These are phyloP conservation scores for Polydrusus pterygomalis DNA, from an alignment of 2,888 invertebrate species.

Conservation along the genomic window DNA sequence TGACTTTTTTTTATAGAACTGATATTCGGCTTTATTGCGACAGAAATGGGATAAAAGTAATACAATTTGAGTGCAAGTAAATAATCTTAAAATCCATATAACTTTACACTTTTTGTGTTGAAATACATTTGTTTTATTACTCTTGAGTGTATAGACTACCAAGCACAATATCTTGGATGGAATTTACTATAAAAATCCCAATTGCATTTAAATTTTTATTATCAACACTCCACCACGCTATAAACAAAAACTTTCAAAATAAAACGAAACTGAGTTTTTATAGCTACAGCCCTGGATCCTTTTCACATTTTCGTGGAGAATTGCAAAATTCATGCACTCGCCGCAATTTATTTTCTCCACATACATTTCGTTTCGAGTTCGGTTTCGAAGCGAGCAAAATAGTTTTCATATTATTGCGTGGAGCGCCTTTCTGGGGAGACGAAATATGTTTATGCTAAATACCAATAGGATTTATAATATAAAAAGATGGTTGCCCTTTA, in stretches of 20 bases:
- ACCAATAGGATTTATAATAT: conserved; percentile 35
- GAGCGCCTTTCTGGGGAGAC: conserved; percentile 37
- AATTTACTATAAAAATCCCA: conserved; percentile 34
- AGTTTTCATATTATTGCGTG: conserved; percentile 49
- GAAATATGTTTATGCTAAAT: conserved; percentile 53
- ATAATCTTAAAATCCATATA: neutral
- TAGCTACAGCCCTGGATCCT: conserved; percentile 34
- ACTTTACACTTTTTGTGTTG: conserved; percentile 1
- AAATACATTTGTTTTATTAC: conserved; percentile 13
- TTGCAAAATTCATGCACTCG: conserved; percentile 54
- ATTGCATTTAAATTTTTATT: conserved; percentile 49
- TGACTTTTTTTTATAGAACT: too few relatives aligned
- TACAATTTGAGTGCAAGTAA: conserved; percentile 3
- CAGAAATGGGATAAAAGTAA: neutral
- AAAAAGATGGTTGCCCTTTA: conserved; percentile 30
- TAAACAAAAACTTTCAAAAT: conserved; percentile 51
- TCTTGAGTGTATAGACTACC: neutral
- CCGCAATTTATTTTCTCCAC: conserved; percentile 53
- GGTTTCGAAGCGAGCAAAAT: conserved; percentile 45
- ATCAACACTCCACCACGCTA: conserved; percentile 38
- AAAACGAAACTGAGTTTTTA: conserved; percentile 49
- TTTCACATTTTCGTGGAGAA: conserved; percentile 43
- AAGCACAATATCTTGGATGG: neutral
- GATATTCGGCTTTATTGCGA: neutral
- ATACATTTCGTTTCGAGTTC: conserved; percentile 40